Conservation (phyloP, 2,113 vertebrate species). For the Marmota monax region DNA sequence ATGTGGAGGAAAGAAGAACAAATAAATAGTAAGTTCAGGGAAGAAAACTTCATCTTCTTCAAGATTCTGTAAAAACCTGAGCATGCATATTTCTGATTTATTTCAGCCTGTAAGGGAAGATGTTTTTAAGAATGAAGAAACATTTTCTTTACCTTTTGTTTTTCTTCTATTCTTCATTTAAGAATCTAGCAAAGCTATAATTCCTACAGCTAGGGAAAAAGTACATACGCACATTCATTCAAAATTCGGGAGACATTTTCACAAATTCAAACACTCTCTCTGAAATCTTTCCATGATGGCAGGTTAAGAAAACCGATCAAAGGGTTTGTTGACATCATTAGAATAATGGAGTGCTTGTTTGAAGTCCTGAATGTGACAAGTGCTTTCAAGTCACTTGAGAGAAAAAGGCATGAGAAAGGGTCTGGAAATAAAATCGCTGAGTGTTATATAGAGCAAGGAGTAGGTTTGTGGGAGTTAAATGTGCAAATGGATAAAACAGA, state of each 20-base stretch:
- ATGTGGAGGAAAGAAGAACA: neutral
- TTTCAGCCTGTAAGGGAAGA: neutral
- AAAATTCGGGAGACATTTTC: neutral
- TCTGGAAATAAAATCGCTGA: constrained; percentile 55
- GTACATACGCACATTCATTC: neutral
- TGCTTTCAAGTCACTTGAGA: constrained; percentile 37
- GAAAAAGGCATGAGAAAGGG: constrained; percentile 26
- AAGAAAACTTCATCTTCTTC: neutral
- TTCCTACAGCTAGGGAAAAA: neutral
- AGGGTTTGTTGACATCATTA: constrained; percentile 12
- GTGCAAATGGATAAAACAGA: constrained; percentile 45
- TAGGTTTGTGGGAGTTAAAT: constrained; percentile 44
- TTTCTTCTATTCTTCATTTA: neutral
- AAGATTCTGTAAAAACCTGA: neutral
- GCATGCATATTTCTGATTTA: neutral
- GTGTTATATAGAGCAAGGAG: neutral
- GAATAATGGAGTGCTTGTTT: constrained; percentile 63
- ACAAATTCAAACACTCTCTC: constrained; percentile 2
- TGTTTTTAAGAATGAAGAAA: neutral
- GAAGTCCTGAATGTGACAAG: constrained; percentile 2
- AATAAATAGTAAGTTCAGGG: neutral
- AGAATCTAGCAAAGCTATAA: neutral
- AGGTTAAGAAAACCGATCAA: constrained; percentile 37
- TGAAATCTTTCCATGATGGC: constrained; percentile 33
- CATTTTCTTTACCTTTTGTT: constrained; percentile 8